Evolutionary conservation across 1,140 invertebrate genomes (phyloP).

Genomic region (Vanessa atalanta): DNA sequence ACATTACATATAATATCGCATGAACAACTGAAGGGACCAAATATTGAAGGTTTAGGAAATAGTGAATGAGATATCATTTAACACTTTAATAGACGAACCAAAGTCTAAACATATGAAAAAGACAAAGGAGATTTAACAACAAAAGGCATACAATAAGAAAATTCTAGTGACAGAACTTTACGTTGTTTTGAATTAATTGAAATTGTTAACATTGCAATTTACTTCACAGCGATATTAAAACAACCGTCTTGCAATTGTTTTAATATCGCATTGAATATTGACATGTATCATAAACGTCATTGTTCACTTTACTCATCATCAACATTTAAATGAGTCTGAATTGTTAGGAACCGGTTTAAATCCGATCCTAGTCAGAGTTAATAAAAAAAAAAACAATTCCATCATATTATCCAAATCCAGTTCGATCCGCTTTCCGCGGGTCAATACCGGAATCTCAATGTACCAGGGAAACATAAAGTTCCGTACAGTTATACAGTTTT

Average conservation of each 20-base stretch:
- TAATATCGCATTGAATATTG: constrained; percentile 14
- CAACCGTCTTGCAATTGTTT: constrained; percentile 6
- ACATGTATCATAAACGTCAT: constrained; percentile 14
- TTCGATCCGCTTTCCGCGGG: constrained; percentile 1
- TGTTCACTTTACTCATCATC: constrained; percentile 14
- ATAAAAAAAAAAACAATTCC: constrained; percentile 31
- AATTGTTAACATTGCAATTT: too few relatives aligned
- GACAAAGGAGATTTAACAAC: too few relatives aligned
- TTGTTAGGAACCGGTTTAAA: constrained; percentile 19
- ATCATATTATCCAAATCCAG: constrained; percentile 21
- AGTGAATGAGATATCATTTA: too few relatives aligned
- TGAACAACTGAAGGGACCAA: too few relatives aligned
- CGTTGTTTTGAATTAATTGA: too few relatives aligned
- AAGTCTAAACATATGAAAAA: too few relatives aligned
- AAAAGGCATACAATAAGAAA: too few relatives aligned
- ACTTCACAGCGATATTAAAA: background rate
- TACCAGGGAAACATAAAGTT: background rate
- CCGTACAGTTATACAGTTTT: constrained; percentile 10
- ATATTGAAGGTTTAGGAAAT: too few relatives aligned
- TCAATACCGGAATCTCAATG: constrained; percentile 6
- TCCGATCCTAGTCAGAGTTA: constrained; percentile 23
- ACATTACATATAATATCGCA: too few relatives aligned
- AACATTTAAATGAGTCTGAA: constrained; percentile 14
- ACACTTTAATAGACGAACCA: too few relatives aligned
- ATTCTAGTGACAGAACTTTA: too few relatives aligned